Evolutionary conservation across 2,113 vertebrate species (phyloP).

Genomic region (Semicossyphus pulcher): DNA sequence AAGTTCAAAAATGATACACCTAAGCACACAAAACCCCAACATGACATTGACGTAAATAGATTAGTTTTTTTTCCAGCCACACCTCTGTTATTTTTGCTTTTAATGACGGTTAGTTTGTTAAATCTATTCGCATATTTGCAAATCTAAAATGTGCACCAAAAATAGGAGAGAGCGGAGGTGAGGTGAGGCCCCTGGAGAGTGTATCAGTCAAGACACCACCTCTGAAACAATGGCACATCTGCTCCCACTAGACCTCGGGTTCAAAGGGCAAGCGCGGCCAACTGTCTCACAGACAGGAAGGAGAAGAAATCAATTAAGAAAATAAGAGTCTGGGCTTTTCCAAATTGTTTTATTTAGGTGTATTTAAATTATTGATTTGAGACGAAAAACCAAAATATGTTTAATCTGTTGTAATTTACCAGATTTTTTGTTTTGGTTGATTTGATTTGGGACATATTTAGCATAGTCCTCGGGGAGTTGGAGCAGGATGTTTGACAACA

Average conservation of each 20-base stretch:
- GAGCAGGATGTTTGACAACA: slow-evolving; percentile 13
- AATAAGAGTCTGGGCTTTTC: not conserved
- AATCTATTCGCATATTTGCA: not conserved
- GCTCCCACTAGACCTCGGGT: slow-evolving; percentile 51
- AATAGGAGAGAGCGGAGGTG: not conserved
- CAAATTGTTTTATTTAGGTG: too few relatives aligned
- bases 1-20: slow-evolving; percentile 6
- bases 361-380: too few relatives aligned
- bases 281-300: slow-evolving; percentile 49
- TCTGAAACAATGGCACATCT: slow-evolving; percentile 68
- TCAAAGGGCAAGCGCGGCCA: slow-evolving; percentile 57
- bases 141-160: slow-evolving; percentile 7
- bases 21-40: not conserved
- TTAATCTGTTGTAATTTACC: slow-evolving; percentile 15
- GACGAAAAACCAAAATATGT: not conserved
- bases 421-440: slow-evolving; percentile 17
- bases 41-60: slow-evolving; percentile 16
- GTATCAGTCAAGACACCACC: slow-evolving; percentile 40
- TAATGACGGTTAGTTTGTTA: not conserved
- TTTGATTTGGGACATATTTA: slow-evolving; percentile 5
- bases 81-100: slow-evolving; percentile 47
- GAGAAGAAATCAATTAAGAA: slow-evolving; percentile 36
- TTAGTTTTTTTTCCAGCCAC: slow-evolving; percentile 4
- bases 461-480: not conserved
- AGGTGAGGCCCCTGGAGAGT: slow-evolving; percentile 25